These are phyloP conservation scores for Drosophila phalerata DNA, from an alignment of 2,888 invertebrate species.

Conservation along the genomic window DNA sequence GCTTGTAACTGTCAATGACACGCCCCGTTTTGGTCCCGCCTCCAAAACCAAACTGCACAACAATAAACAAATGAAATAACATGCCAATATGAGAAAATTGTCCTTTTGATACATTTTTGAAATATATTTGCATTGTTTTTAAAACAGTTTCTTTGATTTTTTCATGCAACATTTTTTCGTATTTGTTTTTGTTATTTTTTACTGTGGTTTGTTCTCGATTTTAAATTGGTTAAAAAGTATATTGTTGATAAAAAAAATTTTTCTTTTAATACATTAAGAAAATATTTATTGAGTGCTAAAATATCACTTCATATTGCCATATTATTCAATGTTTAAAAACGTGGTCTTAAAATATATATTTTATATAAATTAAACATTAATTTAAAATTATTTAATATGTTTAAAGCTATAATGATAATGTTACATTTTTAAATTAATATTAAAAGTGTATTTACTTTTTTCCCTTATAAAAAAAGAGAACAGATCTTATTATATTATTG, in stretches of 20 bases:
- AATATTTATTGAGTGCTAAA: too few relatives aligned
- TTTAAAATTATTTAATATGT: too few relatives aligned
- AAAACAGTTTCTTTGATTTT: not conserved
- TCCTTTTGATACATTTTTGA: not conserved
- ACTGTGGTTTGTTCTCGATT: not conserved
- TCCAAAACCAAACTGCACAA: not conserved
- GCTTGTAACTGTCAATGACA: not conserved
- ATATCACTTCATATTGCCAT: too few relatives aligned
- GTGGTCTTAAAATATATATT: too few relatives aligned
- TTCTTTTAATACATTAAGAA: not conserved
- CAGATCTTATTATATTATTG: not conserved
- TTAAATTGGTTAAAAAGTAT: not conserved
- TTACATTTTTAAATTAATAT: too few relatives aligned
- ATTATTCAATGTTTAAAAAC: too few relatives aligned
- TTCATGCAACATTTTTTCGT: constrained; percentile 1
- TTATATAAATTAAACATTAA: too few relatives aligned
- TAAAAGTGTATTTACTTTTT: too few relatives aligned
- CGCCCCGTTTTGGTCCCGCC: not conserved
- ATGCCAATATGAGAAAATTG: not conserved
- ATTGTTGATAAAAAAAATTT: not conserved
- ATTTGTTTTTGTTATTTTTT: not conserved
- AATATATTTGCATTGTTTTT: not conserved
- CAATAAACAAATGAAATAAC: not conserved
- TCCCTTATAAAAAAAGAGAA: not conserved
- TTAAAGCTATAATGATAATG: too few relatives aligned